A percentile compares a stretch with the other conserved stretches of the same genome.
phyloP scores from a whole-genome alignment of 1,140 invertebrate species.

The Eupristina koningsbergeri region DNA sequence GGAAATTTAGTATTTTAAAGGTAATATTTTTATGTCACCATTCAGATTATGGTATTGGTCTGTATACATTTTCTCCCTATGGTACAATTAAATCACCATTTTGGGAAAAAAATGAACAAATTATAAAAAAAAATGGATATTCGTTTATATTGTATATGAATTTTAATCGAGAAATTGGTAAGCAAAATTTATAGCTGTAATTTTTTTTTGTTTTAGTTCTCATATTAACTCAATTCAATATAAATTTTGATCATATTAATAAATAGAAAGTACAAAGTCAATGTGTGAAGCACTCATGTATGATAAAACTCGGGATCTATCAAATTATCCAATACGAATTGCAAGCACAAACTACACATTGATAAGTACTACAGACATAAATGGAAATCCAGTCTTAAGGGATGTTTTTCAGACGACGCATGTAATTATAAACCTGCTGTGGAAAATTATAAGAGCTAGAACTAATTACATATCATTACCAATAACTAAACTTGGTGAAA shows the following conservation, averaged over 20 bases:
- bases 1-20: constrained; percentile 11
- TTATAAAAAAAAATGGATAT: neutral
- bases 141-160: neutral
- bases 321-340: neutral
- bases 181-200: neutral
- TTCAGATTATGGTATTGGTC: neutral
- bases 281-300: neutral
- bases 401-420: neutral
- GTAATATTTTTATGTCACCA: constrained; percentile 5
- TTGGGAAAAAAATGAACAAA: neutral
- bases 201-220: too few relatives aligned
- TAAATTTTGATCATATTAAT: neutral
- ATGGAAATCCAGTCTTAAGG: neutral
- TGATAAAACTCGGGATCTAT: constrained; percentile 6
- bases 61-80: constrained; percentile 14
- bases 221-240: too few relatives aligned
- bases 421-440: neutral
- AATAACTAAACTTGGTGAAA: neutral
- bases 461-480: neutral
- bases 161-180: neutral
- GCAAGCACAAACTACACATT: neutral
- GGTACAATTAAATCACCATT: neutral
- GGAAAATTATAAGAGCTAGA: neutral
- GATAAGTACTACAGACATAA: too few relatives aligned
- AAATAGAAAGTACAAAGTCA: neutral